phyloP scores from a whole-genome alignment of 2,113 vertebrate genomes.

The Channa maculata region DNA sequence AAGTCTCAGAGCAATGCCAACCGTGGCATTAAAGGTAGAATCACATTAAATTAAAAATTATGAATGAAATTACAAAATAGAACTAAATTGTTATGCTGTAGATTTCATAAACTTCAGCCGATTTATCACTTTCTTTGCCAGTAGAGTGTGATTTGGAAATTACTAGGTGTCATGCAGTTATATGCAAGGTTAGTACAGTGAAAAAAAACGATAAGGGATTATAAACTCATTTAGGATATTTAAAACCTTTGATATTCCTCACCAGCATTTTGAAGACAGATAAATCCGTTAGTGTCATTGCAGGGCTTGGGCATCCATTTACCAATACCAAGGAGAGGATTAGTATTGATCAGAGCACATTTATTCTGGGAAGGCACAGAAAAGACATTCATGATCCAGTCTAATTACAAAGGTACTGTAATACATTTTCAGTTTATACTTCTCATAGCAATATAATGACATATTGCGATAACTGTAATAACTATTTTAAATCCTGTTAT shows the following conservation, averaged over 20 bases:
- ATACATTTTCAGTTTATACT: constrained; percentile 79
- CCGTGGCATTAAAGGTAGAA: too few relatives aligned
- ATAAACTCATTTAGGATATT: too few relatives aligned
- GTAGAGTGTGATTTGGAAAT: background rate
- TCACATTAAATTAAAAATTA: too few relatives aligned
- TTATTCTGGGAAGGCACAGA: constrained; percentile 23
- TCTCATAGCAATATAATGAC: background rate
- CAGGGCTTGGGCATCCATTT: constrained; percentile 85
- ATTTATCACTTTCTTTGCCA: too few relatives aligned
- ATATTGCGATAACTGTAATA: too few relatives aligned
- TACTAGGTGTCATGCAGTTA: too few relatives aligned
- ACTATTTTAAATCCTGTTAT: too few relatives aligned
- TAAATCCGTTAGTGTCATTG: constrained; percentile 82
- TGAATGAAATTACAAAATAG: too few relatives aligned
- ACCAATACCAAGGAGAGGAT: constrained; percentile 69
- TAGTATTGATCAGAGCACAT: constrained; percentile 83
- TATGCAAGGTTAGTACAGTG: background rate
- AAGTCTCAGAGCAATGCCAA: too few relatives aligned
- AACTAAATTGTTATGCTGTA: too few relatives aligned
- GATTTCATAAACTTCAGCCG: too few relatives aligned
- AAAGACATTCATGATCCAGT: constrained; percentile 64
- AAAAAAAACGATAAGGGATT: too few relatives aligned
- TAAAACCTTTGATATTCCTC: constrained; percentile 15
- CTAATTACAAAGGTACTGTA: constrained; percentile 57
- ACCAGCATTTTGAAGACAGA: constrained; percentile 86